phyloP scores from a whole-genome alignment of 2,797 vertebrate genomes.

The Enteromius fasciolatus region DNA sequence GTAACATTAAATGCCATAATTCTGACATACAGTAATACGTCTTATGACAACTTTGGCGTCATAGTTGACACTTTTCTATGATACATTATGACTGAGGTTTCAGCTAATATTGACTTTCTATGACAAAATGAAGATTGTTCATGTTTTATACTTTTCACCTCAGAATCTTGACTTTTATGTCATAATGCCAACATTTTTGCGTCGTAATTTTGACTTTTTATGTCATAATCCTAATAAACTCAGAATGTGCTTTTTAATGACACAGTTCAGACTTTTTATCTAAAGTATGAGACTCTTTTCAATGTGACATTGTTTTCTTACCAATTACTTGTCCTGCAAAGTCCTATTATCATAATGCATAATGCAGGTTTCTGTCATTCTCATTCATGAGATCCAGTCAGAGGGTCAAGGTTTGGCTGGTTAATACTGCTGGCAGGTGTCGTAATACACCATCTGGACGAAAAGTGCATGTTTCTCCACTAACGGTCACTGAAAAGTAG shows the following conservation, averaged over 20 bases:
- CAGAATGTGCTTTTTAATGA: background rate
- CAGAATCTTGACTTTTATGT: no score
- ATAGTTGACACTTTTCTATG: no score
- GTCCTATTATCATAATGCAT: background rate
- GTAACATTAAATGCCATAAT: no score
- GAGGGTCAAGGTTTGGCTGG: no score
- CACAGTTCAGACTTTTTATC: background rate
- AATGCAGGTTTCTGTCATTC: background rate
- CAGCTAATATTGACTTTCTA: no score
- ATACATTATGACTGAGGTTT: no score
- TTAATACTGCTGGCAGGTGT: constrained; percentile 1
- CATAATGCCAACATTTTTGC: background rate
- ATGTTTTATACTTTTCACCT: no score
- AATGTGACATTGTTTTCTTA: constrained; percentile 4
- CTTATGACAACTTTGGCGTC: no score
- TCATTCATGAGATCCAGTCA: background rate
- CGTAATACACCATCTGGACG: background rate
- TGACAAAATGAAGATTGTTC: no score
- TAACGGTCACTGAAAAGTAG: background rate
- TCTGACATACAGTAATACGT: no score
- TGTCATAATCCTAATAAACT: background rate
- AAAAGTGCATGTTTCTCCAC: background rate
- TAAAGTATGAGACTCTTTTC: background rate
- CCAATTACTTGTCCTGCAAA: background rate
- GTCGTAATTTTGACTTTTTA: background rate